A percentile compares a stretch with the other conserved stretches of the same genome.
phyloP scores from a whole-genome alignment of 2,888 invertebrate species.

The Drosophila neotestacea region DNA sequence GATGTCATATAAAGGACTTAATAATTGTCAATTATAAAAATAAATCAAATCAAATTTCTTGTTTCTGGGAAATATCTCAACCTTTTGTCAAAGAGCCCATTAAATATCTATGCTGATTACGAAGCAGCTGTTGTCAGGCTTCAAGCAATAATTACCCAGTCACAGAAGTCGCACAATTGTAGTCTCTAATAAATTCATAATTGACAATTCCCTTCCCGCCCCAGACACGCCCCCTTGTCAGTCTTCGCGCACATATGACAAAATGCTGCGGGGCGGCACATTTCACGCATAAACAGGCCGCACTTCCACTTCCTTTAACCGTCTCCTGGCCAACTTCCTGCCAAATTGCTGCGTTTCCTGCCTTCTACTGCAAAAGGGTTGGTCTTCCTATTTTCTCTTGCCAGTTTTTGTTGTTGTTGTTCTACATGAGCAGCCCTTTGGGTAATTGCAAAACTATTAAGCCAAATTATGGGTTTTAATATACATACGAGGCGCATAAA shows the following conservation, averaged over 20 bases:
- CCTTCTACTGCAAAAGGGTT: slow-evolving; percentile 38
- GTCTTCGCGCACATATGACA: slow-evolving; percentile 48
- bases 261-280: slow-evolving; percentile 58
- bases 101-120: slow-evolving; percentile 18
- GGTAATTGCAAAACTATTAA: slow-evolving; percentile 83
- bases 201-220: slow-evolving; percentile 44
- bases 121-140: slow-evolving; percentile 39
- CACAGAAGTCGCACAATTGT: slow-evolving; percentile 54
- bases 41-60: no score
- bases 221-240: slow-evolving; percentile 1
- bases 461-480: slow-evolving; percentile 84
- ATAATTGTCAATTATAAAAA: no score
- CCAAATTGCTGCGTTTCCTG: slow-evolving; percentile 66
- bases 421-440: slow-evolving; percentile 53
- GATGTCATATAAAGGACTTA: no score
- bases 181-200: slow-evolving; percentile 76
- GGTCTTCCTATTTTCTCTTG: slow-evolving; percentile 15
- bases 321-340: slow-evolving; percentile 53
- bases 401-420: slow-evolving; percentile 20
- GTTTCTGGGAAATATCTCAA: no score
- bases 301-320: slow-evolving; percentile 56
- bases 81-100: no score
- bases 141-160: slow-evolving; percentile 50
- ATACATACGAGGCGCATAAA: slow-evolving; percentile 74
- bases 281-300: slow-evolving; percentile 75